Percentiles rank a stretch among this genome's conserved stretches.
phyloP scores from a whole-genome alignment of 2,797 vertebrate genomes.

The Artibeus lituratus region DNA sequence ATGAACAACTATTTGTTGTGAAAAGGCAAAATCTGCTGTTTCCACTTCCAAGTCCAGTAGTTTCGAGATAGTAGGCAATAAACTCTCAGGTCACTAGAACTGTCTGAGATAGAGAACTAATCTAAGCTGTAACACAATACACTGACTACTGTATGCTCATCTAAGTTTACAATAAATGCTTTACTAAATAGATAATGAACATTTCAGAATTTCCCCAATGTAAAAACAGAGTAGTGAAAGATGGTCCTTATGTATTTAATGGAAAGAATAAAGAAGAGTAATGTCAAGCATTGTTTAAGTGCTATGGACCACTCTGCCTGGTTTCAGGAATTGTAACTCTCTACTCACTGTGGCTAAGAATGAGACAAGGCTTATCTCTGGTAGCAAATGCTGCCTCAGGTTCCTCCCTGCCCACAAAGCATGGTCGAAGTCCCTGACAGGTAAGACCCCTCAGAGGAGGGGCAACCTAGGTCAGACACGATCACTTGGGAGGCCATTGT shows the following conservation, averaged over 20 bases:
- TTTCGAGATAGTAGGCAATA: not conserved
- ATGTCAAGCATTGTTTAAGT: not conserved
- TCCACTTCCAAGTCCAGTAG: not conserved
- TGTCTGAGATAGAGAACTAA: slow-evolving; percentile 1
- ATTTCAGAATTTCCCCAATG: slow-evolving; percentile 14
- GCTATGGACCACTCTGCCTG: no score
- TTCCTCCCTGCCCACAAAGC: no score
- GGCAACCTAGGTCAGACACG: no score
- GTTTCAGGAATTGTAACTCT: no score
- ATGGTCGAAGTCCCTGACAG: no score
- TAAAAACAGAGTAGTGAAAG: not conserved
- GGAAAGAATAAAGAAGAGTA: slow-evolving; percentile 7
- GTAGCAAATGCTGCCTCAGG: no score
- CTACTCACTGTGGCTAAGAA: no score
- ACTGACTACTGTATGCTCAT: not conserved
- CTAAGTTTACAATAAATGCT: not conserved
- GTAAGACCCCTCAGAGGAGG: no score
- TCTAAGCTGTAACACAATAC: slow-evolving; percentile 22
- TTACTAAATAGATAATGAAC: not conserved
- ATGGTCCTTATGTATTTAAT: not conserved
- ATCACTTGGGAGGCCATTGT: no score
- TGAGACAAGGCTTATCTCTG: no score
- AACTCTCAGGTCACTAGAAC: slow-evolving; percentile 9
- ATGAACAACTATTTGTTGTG: not conserved
- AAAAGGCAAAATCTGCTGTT: slow-evolving; percentile 31